Evolutionary conservation across 2,888 invertebrate genomes (phyloP).

Genomic region (Megalurothrips usitatus): DNA sequence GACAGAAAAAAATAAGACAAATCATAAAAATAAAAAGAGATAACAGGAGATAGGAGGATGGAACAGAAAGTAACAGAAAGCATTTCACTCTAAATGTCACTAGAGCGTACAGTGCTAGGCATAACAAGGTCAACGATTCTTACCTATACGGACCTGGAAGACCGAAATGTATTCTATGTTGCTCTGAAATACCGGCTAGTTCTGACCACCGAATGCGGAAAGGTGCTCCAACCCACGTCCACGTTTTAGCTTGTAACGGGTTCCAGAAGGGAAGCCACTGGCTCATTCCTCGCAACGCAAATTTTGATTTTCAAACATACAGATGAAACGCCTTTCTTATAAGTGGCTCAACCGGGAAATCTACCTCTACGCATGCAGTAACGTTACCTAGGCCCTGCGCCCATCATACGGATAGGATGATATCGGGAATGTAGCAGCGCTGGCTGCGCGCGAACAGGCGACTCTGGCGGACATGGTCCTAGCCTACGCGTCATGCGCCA

Average conservation of each 20-base stretch:
- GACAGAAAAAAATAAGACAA: not conserved
- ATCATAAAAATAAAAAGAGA: not conserved
- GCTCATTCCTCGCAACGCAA: too few relatives aligned
- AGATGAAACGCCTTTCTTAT: not conserved
- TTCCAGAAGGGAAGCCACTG: conserved; percentile 25
- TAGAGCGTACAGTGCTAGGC: conserved; percentile 25
- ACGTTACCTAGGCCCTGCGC: not conserved
- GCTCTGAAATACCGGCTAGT: not conserved
- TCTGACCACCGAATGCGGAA: not conserved
- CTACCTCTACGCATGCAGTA: conserved; percentile 18
- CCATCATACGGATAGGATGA: too few relatives aligned
- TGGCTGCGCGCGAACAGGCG: too few relatives aligned
- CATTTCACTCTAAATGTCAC: conserved; percentile 17
- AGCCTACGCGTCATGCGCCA: not conserved
- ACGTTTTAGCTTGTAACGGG: conserved; percentile 9
- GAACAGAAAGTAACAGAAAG: conserved; percentile 6
- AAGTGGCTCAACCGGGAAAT: not conserved
- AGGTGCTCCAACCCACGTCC: conserved; percentile 16
- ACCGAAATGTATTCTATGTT: not conserved
- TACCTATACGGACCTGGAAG: conserved; percentile 5
- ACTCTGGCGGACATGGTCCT: too few relatives aligned
- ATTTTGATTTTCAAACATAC: conserved; percentile 30
- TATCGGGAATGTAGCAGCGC: too few relatives aligned
- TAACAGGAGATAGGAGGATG: not conserved
- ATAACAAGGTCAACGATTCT: conserved; percentile 19